These are phyloP conservation scores for Tragopan temminckii DNA, from an alignment of 2,797 vertebrate species.

Conservation along the genomic window DNA sequence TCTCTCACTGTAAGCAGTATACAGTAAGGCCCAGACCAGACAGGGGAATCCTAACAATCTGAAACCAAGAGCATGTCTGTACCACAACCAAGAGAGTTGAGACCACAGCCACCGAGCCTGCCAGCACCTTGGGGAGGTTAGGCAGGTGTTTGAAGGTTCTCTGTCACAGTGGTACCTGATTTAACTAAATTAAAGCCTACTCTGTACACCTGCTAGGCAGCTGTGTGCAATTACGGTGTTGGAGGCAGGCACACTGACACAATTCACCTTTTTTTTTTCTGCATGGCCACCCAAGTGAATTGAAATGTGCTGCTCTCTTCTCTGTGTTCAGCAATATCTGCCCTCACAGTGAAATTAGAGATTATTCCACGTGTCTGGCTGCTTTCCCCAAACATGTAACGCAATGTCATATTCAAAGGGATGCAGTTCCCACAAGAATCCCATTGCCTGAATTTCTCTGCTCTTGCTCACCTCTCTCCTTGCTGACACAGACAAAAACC, in stretches of 20 bases:
- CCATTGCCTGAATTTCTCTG: not conserved
- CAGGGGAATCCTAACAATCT: not conserved
- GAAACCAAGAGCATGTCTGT: not conserved
- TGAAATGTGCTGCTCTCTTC: not conserved
- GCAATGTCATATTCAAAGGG: not conserved
- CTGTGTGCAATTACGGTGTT: not conserved
- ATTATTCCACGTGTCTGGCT: rapidly evolving
- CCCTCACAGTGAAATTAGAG: not conserved
- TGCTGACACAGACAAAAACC: not conserved
- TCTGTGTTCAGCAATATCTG: not conserved
- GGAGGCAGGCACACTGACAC: not conserved
- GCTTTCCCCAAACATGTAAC: not conserved
- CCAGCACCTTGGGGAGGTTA: not conserved
- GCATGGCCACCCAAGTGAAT: not conserved
- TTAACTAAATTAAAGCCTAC: not conserved
- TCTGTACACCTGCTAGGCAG: not conserved
- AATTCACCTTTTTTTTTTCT: not conserved
- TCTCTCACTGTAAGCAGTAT: not conserved
- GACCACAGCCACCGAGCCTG: not conserved
- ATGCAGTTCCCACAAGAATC: not conserved
- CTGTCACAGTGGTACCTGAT: not conserved
- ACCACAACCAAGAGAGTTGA: not conserved
- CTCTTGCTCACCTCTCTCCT: not conserved
- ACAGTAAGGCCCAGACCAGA: not conserved
- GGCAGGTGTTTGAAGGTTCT: not conserved